Percentiles rank a stretch among this genome's conserved stretches.
Conservation (phyloP, 2,888 invertebrate genomes). For the Acleris holmiana region DNA sequence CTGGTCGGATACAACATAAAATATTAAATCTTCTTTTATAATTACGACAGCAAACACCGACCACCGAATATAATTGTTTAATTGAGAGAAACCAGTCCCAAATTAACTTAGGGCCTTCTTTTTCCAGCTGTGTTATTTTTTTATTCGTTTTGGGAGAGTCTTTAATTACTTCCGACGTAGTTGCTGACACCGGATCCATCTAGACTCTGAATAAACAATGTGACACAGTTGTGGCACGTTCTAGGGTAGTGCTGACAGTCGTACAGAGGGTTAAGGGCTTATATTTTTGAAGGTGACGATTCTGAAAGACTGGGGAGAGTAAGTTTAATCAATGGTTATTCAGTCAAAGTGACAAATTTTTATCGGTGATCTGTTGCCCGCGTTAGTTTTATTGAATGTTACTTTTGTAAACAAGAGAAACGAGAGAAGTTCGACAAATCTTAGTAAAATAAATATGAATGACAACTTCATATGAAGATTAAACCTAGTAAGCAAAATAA, state of each 20-base stretch:
- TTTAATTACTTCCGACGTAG: conserved; percentile 52
- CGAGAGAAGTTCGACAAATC: no score
- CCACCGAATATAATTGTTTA: conserved; percentile 33
- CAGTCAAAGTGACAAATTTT: no score
- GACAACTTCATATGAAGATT: no score
- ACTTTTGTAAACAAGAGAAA: no score
- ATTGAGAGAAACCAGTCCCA: conserved; percentile 35
- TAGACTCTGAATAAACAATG: conserved; percentile 46
- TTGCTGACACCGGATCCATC: conserved; percentile 43
- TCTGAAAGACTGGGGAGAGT: not conserved
- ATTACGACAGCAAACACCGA: conserved; percentile 20
- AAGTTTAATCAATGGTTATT: not conserved
- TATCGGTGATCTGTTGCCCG: no score
- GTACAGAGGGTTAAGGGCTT: conserved; percentile 4
- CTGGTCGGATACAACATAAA: no score
- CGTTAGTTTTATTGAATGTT: no score
- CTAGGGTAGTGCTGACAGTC: conserved; percentile 11
- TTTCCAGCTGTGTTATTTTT: conserved; percentile 36
- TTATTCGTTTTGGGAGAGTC: conserved; percentile 27
- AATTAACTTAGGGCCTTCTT: conserved; percentile 37
- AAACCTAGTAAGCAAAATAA: no score
- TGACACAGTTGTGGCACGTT: conserved; percentile 37
- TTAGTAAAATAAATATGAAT: no score
- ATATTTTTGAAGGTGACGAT: not conserved
- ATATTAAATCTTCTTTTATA: conserved; percentile 13